Base-by-base conservation (phyloP, 2,797 vertebrate genomes). In the Sebastes diploproa region DNA sequence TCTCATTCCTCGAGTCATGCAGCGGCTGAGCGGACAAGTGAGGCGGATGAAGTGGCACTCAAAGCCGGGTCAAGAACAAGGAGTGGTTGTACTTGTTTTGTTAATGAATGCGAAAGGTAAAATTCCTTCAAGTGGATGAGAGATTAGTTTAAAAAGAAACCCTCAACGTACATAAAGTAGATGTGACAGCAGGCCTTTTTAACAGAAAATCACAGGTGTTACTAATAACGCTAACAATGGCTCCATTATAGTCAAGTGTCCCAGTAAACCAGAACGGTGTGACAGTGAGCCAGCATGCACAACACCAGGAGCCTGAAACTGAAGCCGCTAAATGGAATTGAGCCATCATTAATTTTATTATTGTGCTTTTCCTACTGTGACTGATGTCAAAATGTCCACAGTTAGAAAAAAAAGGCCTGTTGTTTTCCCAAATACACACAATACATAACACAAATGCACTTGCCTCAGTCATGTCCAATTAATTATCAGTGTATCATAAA, bases 21-120 rank as follows among this genome's bases (percentile, higher is more conserved):
- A 50, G 67, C 55, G 13, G 13, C 80, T 34, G 64, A 69, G 13
- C 2, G 25, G 73, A 68, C 7, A 5, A 62, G 71, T 2, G 70
- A 72, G 74, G 34, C 11, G 7, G 61, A 69, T 84, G 75, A 83
- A 89, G 89, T 83, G 77, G 72, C 77, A 36, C 83, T 90, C 66
- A 18, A 34, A 72, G 68, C 66, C 5, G 23, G 16, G 75, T 68
- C 32, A n/a, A 74, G 81, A 67, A 78, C 64, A 71, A 75, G 74
- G 72, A 78, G 75, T 50, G 66, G 34, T n/a, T 67, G 6, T 6
- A 42, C n/a, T 73, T 80, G 61, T 77, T 78, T 75, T 60, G 36
- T 60, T 81, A 56, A 72, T 73, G 59, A 56, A 73, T 68, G 59
- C 20, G 20, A 80, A 54, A 73, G 72, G 66, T 52, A 14, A 20